phyloP scores from a whole-genome alignment of 2,113 vertebrate species.

The Hypocryptadius cinnamomeus region DNA sequence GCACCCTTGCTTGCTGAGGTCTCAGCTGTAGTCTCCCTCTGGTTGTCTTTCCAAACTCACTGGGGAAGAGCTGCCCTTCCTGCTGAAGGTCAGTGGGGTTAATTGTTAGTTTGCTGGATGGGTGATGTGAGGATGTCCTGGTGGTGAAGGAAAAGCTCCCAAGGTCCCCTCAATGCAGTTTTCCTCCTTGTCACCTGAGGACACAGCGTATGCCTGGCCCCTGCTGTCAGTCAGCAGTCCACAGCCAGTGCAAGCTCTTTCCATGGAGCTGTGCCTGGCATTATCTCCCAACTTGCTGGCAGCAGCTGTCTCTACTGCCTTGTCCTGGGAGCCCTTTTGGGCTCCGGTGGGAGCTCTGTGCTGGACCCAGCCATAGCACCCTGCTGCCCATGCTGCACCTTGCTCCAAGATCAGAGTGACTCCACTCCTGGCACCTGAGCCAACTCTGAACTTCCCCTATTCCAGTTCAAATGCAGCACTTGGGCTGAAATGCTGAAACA shows the following conservation, averaged over 20 bases:
- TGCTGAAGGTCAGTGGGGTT: background rate
- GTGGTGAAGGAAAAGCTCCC: background rate
- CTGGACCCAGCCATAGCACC: background rate
- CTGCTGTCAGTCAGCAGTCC: fast-evolving
- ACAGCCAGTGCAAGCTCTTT: background rate
- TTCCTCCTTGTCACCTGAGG: background rate
- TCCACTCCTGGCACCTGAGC: background rate
- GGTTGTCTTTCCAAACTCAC: background rate
- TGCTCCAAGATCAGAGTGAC: background rate
- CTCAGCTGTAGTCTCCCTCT: background rate
- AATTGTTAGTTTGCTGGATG: background rate
- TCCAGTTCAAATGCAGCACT: background rate
- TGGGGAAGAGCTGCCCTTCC: background rate
- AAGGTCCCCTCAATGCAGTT: background rate
- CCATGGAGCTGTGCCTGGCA: background rate
- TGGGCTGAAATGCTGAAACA: background rate
- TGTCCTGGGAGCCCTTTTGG: background rate
- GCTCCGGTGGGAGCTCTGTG: background rate
- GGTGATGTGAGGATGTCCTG: fast-evolving
- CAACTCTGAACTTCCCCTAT: background rate
- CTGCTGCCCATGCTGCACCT: background rate
- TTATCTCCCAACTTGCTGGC: background rate
- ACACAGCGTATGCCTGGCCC: fast-evolving
- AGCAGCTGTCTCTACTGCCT: background rate
- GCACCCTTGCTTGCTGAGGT: background rate